Conservation (phyloP, 2,113 vertebrate genomes). For the Sylvia atricapilla region DNA sequence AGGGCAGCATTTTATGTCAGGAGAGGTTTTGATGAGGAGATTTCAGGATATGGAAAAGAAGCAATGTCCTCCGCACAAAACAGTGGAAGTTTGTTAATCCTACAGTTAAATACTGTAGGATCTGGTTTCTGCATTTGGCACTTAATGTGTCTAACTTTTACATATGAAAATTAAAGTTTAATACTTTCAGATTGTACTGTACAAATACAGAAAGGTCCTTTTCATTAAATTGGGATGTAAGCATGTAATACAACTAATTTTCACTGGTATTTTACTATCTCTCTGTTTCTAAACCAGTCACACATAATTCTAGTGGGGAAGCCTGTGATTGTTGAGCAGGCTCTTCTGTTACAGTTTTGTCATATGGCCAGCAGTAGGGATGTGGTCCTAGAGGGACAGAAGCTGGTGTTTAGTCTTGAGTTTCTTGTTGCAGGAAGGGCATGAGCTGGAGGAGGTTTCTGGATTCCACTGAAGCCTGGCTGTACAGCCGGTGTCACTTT, state of each 20-base stretch:
- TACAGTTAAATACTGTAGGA: not conserved
- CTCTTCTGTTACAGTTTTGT: not conserved
- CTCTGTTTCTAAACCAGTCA: not conserved
- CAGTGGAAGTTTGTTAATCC: not conserved
- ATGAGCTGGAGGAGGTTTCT: not conserved
- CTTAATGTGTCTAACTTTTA: not conserved
- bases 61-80: not conserved
- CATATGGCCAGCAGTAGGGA: not conserved
- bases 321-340: not conserved
- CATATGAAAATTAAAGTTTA: not conserved
- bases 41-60: not conserved
- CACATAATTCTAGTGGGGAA: not conserved
- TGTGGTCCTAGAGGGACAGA: not conserved
- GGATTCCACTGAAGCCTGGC: not conserved
- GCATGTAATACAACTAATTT: not conserved
- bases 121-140: not conserved
- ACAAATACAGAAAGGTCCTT: not conserved
- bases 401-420: not conserved
- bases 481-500: not conserved
- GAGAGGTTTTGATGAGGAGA: not conserved
- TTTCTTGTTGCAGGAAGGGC: not conserved
- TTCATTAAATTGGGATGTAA: not conserved
- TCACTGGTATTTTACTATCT: not conserved
- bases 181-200: not conserved
- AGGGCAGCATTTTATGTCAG: not conserved